phyloP scores from a whole-genome alignment of 2,797 vertebrate species.

The Paguma larvata region DNA sequence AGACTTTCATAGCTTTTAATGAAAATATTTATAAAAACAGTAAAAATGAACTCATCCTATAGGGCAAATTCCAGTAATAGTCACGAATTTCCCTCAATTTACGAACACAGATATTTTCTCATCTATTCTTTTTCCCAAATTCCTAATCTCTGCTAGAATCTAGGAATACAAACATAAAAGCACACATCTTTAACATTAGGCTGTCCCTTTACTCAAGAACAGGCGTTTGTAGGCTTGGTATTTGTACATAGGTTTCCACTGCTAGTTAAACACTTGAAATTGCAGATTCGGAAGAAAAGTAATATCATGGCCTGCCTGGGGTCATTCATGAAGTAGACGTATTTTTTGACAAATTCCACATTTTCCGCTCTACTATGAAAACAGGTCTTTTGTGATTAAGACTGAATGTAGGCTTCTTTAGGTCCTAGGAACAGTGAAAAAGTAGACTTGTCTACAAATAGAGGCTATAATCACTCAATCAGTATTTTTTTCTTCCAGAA shows the following conservation, averaged over 20 bases:
- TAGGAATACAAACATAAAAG: neutral
- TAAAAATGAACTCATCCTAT: neutral
- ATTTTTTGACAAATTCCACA: neutral
- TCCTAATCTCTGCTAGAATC: neutral
- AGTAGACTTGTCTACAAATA: neutral
- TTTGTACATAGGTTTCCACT: neutral
- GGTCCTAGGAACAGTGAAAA: neutral
- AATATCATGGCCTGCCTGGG: neutral
- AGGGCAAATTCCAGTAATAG: neutral
- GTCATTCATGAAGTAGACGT: neutral
- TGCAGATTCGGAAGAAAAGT: constrained; percentile 7
- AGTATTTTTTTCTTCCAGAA: constrained; percentile 22
- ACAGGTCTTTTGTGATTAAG: constrained; percentile 3
- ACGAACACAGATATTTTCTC: neutral
- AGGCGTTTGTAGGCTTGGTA: neutral
- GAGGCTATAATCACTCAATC: neutral
- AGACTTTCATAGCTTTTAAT: neutral
- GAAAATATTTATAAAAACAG: constrained; percentile 1
- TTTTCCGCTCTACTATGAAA: neutral
- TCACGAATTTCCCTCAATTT: neutral
- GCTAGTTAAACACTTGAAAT: neutral
- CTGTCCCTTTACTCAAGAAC: neutral
- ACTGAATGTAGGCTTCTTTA: neutral
- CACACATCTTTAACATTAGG: neutral
- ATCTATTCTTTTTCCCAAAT: neutral